Evolutionary conservation across 30 jellyfish, hydroid and myxozoan species (phyloP).

Genomic region (Nemopilema nomurai): DNA sequence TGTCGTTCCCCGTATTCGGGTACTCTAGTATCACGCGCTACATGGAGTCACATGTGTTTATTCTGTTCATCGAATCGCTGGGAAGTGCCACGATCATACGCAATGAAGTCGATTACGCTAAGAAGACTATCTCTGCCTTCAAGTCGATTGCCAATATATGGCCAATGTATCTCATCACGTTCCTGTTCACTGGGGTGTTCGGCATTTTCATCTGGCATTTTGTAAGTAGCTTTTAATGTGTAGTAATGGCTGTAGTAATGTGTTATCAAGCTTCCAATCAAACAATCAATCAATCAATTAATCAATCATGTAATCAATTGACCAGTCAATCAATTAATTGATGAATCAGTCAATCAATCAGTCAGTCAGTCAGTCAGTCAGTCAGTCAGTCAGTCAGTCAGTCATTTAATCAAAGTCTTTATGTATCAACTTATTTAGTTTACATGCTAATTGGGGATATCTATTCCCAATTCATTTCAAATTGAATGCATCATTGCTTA

Average conservation of each 20-base stretch:
- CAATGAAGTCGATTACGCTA: constrained; percentile 44
- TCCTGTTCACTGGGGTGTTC: constrained; percentile 31
- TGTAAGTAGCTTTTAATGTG: constrained; percentile 44
- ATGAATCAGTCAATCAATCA: too few species aligned
- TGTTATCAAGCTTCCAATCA: too few species aligned
- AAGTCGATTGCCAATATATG: constrained; percentile 49
- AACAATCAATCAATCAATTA: too few species aligned
- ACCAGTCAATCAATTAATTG: too few species aligned
- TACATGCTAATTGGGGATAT: not conserved
- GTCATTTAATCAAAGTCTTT: too few species aligned
- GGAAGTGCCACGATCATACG: constrained; percentile 67
- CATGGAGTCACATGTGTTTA: constrained; percentile 39
- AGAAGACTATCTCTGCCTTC: constrained; percentile 27
- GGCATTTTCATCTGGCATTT: constrained; percentile 66
- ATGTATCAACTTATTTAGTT: not conserved
- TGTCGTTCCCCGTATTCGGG: constrained; percentile 72
- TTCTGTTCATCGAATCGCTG: constrained; percentile 47
- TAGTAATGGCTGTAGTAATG: too few species aligned
- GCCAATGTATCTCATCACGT: constrained; percentile 66
- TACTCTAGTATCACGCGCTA: constrained; percentile 32
- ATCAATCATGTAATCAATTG: too few species aligned
- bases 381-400: too few species aligned
- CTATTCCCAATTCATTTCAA: not conserved
- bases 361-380: too few species aligned
- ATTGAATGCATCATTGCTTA: not conserved